Evolutionary conservation across 2,888 invertebrate species (phyloP).

Genomic region (Tiliacea citrago): DNA sequence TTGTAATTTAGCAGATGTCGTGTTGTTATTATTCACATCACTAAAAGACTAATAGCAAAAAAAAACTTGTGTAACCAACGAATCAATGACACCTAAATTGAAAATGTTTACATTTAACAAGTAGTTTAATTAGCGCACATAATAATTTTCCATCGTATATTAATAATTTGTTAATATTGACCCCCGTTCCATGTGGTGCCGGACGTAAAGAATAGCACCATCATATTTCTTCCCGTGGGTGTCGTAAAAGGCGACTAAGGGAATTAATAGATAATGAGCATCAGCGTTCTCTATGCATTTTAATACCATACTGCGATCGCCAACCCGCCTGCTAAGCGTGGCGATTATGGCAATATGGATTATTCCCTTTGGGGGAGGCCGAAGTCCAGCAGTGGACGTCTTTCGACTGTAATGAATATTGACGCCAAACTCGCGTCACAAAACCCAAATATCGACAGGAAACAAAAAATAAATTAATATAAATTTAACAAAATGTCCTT

Average conservation of each 20-base stretch:
- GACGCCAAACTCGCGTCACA: background rate
- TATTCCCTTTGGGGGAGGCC: no score
- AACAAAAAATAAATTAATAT: constrained; percentile 2
- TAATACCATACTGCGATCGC: no score
- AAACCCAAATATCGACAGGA: constrained; percentile 5
- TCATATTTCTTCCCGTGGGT: no score
- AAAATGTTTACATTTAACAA: background rate
- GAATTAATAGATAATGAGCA: no score
- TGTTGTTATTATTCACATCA: background rate
- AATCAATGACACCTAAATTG: background rate
- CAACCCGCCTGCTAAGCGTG: no score
- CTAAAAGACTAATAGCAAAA: background rate
- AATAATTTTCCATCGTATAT: background rate
- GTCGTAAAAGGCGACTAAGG: no score
- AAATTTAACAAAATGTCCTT: background rate
- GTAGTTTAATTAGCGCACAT: background rate
- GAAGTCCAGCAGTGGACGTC: no score
- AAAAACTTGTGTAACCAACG: background rate
- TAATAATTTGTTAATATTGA: background rate
- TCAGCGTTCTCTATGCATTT: no score
- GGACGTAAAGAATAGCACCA: no score
- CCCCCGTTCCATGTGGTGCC: no score
- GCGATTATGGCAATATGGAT: no score
- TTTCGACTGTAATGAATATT: background rate
- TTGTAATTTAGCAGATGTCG: background rate